Evolutionary conservation across 2,797 vertebrate species (phyloP).

Genomic region (Eurystomus glaucurus): DNA sequence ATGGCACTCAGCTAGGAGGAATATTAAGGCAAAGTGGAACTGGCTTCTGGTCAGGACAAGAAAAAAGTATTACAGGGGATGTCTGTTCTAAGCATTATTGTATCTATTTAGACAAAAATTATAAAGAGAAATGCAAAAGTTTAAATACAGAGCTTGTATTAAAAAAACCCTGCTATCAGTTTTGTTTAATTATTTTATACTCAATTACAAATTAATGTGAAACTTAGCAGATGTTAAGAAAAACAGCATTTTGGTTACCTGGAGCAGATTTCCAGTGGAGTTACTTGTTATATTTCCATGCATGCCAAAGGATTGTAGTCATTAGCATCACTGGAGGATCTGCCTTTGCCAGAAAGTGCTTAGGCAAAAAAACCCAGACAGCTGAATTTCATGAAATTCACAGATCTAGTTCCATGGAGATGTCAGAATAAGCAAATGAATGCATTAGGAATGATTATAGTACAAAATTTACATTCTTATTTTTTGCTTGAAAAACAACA

Average conservation of each 20-base stretch:
- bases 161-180: background rate
- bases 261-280: background rate
- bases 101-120: background rate
- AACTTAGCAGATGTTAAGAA: background rate
- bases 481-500: slow-evolving; percentile 11
- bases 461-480: slow-evolving; percentile 27
- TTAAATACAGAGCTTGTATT: background rate
- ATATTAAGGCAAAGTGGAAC: background rate
- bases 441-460: slow-evolving; percentile 41
- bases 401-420: slow-evolving; percentile 42
- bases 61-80: background rate
- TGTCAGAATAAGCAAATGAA: slow-evolving; percentile 46
- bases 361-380: background rate
- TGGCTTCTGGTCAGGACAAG: background rate
- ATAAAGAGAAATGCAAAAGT: background rate
- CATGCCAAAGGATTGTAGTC: background rate
- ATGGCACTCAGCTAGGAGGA: background rate
- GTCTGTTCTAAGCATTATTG: background rate
- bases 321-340: background rate
- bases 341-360: slow-evolving; percentile 22
- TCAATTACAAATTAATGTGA: background rate
- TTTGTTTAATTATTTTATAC: background rate
- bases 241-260: background rate
- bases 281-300: background rate
- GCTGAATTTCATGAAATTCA: slow-evolving; percentile 53